Percentiles rank a stretch among this genome's conserved stretches.
Evolutionary conservation across 2,888 invertebrate genomes (phyloP).

Genomic region (Melitaea athalia): DNA sequence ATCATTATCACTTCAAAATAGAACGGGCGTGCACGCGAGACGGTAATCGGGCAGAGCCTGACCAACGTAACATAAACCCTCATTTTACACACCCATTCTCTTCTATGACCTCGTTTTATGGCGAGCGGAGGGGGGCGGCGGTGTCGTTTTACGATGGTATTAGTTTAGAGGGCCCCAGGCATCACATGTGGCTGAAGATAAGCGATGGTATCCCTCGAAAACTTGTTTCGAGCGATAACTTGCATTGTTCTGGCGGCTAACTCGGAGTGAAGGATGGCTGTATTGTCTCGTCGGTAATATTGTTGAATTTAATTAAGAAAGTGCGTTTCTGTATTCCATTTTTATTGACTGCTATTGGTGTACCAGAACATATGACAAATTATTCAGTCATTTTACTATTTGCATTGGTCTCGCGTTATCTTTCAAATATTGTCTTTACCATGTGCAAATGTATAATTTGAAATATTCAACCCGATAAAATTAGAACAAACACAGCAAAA

Average conservation of each 20-base stretch:
- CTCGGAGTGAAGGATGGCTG: conserved; percentile 39
- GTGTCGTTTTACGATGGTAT: conserved; percentile 64
- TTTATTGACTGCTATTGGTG: conserved; percentile 3
- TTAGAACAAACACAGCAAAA: not conserved
- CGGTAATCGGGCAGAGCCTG: conserved; percentile 80
- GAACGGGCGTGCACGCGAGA: conserved; percentile 79
- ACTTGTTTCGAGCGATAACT: conserved; percentile 78
- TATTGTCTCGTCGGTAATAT: conserved; percentile 28
- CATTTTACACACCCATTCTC: conserved; percentile 68
- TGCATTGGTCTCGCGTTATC: not conserved
- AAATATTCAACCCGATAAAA: not conserved
- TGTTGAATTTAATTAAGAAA: conserved; percentile 26
- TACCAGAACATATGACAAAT: not conserved
- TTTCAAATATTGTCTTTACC: too few species aligned
- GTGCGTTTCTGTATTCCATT: not conserved
- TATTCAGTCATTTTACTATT: not conserved
- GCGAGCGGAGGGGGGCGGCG: conserved; percentile 56
- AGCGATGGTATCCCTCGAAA: conserved; percentile 75
- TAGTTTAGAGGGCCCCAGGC: conserved; percentile 74
- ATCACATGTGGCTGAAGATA: conserved; percentile 77
- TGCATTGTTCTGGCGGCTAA: conserved; percentile 65
- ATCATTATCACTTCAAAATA: conserved; percentile 78
- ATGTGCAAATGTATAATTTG: not conserved
- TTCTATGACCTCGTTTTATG: conserved; percentile 67
- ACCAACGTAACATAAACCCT: conserved; percentile 59